Evolutionary conservation across 2,888 invertebrate genomes (phyloP), one percentile per base, ranked within the genome.

Genomic region (Gortyna flavago): DNA sequence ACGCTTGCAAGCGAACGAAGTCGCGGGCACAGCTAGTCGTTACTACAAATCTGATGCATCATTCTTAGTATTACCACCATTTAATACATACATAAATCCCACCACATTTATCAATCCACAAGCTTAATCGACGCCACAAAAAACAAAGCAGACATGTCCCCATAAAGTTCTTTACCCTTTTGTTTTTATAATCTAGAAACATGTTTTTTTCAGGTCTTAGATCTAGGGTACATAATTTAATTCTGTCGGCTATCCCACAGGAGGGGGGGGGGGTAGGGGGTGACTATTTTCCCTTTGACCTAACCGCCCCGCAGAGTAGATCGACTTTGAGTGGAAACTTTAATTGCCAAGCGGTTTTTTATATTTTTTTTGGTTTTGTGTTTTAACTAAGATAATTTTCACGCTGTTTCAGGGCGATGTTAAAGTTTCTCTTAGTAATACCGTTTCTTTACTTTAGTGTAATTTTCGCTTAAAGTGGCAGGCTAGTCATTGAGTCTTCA

Each of bases 201-300:
- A 81, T 72, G 69, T 73, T 75, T 72, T 86, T 68, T n/a, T 18
- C 54, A 75, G 70, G 77, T 75, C 80, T 81, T 75, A 85, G 81
- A 88, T 89, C 87, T 87, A 88, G 84, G 82, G 70, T 79, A 87
- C 77, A 84, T 88, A 89, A 90, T 91, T 92, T 88, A 90, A 89
- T 89, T 89, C 84, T 78, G 86, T 75, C 85, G 81, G 88, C 89
- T 88, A 88, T 88, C 84, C 85, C 80, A 71, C 80, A 85, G 83
- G 81, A 77, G 68, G 83, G 8, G 25, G 16, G 68, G 83, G 8
- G 25, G 16, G 21, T 18, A 16, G n/a, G 79, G 76, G 87, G 77
- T 82, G 85, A 86, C 86, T 88, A 66, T 84, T 84, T 89, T 89
- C 91, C 90, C 91, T 91, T 89, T 84, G 86, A 84, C 81, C 85